Evolutionary conservation across 2,797 vertebrate genomes (phyloP), one percentile per base, ranked within the genome.

Genomic region (Hippopotamyrus pictus): DNA sequence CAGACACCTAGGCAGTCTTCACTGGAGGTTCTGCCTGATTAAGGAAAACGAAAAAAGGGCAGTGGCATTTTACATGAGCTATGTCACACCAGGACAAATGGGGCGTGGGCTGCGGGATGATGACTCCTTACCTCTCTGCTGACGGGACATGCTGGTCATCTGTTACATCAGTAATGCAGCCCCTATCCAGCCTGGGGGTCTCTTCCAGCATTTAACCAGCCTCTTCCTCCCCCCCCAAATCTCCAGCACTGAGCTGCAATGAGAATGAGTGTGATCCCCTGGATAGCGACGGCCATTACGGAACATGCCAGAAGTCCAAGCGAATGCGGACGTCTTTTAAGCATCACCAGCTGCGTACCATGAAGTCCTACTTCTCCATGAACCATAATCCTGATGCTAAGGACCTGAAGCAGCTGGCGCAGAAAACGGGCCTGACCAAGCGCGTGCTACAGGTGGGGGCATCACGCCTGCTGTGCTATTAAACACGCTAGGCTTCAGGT

Each of bases 321-420:
- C 97, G 99, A 65, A 99, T 99, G 99, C 96, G 98, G 91, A 99
- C 98, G 0, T 99, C 99, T 89, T 99, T 99, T 94, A 99, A 99
- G 93, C 98, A 99, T 93, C 98, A 99, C 96, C 99, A 99, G 95
- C 95, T 99, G 94, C 95, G 98, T 93, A 99, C 98, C 92, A 99
- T 99, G 99, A 99, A 99, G 96, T 99, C 98, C 44, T 99, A 99
- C 93, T 99, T 99, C 92, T 98, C 99, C 95, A 99, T 99, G 92
- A 99, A 99, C 95, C 99, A 99, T 95, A 99, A 99, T 65, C 99
- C 98, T 0, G 98, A 99, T 2, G 98, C 99, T 94, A 99, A 99
- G 97, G 98, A 99, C 97, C 97, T 99, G 93, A 99, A 99, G 94
- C 99, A 99, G 96, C 97, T 99, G 2, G 98, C 98, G 88, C 98